Evolutionary conservation across 1,140 invertebrate genomes (phyloP), one percentile per base, ranked within the genome.

Genomic region (Halesus radiatus): DNA sequence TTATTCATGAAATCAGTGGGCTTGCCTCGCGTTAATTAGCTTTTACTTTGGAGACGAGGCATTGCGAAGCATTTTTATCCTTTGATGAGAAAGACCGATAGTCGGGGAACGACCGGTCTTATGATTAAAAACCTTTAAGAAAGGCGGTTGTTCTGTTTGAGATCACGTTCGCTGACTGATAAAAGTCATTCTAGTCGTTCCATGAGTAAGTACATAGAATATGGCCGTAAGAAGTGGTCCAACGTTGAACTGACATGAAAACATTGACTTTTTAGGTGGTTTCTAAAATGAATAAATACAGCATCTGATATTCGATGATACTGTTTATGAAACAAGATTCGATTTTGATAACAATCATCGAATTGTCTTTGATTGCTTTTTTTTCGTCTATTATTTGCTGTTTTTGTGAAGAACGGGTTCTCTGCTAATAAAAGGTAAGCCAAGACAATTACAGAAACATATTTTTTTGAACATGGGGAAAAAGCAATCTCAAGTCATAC

Each of bases 101-200:
- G 64, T 37, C 23, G 64, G 64, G 16, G 20, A 68, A 8, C 64
- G 64, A 68, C 64, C 64, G 64, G 64, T 68, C 64, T 68, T 37
- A 45, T 68, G 64, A 68, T 68, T 32, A 68, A 50, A 68, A 68
- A 68, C 50, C 32, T 68, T 18, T n/a, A 68, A 72, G 68, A 53
- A 53, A 53, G 50, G 68, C 68, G 68, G 68, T 26, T 15, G 68
- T 23, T 72, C 50, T 29, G 68, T 72, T 72, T 72, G 68, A 53
- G 10, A 72, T 72, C 50, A 15, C 23, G 68, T 72, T 26, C 53
- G 45, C 23, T 26, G 45, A 72, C 68, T 50, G 68, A 53, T 20
- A 15, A 52, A 52, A 52, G 50, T n/a, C 68, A 53, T 22, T 68
- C 32, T 22, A 68, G 64, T 68, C 50, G 32, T 68, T 68, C 64